Evolutionary conservation across 1,140 invertebrate species (phyloP).

Genomic region (Drosophila kohkoa): DNA sequence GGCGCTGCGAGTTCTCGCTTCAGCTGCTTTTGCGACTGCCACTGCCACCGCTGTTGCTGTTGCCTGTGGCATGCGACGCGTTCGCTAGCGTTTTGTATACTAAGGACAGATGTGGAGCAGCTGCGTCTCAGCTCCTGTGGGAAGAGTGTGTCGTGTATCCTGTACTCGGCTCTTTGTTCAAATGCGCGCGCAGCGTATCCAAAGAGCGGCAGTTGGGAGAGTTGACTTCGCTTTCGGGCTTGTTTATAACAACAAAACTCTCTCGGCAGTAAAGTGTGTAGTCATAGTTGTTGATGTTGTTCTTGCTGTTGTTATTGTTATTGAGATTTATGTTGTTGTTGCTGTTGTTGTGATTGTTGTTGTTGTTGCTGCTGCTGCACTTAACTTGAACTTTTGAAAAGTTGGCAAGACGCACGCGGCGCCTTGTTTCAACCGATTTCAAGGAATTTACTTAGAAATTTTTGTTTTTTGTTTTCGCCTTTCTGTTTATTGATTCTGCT

Average conservation of each 20-base stretch:
- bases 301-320: conserved; percentile 9
- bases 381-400: conserved; percentile 72
- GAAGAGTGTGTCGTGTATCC: conserved; percentile 47
- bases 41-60: conserved; percentile 12
- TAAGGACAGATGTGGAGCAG: conserved; percentile 69
- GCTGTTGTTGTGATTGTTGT: conserved; percentile 9
- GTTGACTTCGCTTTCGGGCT: conserved; percentile 49
- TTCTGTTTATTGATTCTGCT: conserved; percentile 38
- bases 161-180: conserved; percentile 5
- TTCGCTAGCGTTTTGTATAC: conserved; percentile 69
- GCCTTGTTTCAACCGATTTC: conserved; percentile 48
- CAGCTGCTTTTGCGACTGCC: not conserved
- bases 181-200: conserved; percentile 63
- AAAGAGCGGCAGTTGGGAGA: conserved; percentile 40
- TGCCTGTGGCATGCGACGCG: conserved; percentile 52
- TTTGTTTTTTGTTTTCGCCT: conserved; percentile 4
- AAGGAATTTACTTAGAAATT: conserved; percentile 70
- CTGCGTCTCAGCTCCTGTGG: conserved; percentile 71
- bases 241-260: conserved; percentile 73
- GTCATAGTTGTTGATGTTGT: conserved; percentile 30
- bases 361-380: conserved; percentile 43
- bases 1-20: conserved; percentile 39
- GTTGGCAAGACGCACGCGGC: conserved; percentile 54
- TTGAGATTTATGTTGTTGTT: conserved; percentile 21
- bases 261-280: conserved; percentile 47